These are phyloP conservation scores for Parnassius mnemosyne DNA, from an alignment of 2,888 invertebrate species.

Conservation along the genomic window DNA sequence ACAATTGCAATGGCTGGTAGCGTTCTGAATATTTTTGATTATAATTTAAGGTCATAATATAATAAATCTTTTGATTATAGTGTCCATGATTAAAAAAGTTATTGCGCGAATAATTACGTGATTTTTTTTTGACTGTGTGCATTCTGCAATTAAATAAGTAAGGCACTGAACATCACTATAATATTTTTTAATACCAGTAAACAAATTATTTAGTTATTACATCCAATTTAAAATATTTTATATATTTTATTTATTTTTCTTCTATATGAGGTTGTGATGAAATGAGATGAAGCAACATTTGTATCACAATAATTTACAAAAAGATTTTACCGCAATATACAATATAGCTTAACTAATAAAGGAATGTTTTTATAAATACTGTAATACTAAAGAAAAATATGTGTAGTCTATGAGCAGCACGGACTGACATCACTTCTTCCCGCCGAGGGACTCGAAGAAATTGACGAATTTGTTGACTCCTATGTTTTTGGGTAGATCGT, in stretches of 20 bases:
- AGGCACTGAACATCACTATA: constrained; percentile 23
- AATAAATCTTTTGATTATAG: no score
- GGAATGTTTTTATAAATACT: constrained; percentile 22
- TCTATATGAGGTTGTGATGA: constrained; percentile 12
- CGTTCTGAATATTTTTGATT: no score
- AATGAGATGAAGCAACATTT: constrained; percentile 4
- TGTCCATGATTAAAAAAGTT: no score
- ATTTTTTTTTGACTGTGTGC: no score
- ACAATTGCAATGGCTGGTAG: constrained; percentile 1
- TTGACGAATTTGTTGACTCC: constrained; percentile 75
- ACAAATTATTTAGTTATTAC: constrained; percentile 17
- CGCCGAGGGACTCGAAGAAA: constrained; percentile 73
- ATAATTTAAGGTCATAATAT: no score
- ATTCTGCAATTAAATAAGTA: constrained; percentile 16
- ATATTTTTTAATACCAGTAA: constrained; percentile 9
- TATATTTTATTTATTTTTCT: neutral
- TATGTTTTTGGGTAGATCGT: constrained; percentile 72
- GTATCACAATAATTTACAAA: constrained; percentile 9
- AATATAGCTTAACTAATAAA: constrained; percentile 11
- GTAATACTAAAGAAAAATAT: constrained; percentile 20
- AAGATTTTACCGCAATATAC: constrained; percentile 9
- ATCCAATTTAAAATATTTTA: neutral
- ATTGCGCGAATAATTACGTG: no score
- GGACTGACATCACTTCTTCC: constrained; percentile 57
- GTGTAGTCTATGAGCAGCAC: constrained; percentile 28